phyloP scores from a whole-genome alignment of 2,113 vertebrate genomes.

The Myrmecobius fasciatus region DNA sequence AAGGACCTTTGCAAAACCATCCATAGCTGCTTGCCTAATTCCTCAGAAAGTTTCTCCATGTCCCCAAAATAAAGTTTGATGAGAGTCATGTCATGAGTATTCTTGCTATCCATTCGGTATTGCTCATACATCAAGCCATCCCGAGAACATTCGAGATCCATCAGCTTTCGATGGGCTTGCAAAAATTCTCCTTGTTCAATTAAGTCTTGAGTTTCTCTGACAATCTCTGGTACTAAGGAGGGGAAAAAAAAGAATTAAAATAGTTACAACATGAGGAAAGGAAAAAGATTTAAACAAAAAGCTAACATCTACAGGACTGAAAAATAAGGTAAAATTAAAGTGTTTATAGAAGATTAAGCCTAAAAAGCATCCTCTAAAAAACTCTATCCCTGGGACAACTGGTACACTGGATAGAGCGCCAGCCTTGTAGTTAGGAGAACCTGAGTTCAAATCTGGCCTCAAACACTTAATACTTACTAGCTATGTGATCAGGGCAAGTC shows the following conservation, averaged over 20 bases:
- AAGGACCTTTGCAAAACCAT: slow-evolving; percentile 95
- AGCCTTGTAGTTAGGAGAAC: no score
- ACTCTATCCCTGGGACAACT: no score
- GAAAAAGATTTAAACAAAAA: background rate
- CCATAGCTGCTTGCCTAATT: slow-evolving; percentile 96
- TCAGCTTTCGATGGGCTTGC: slow-evolving; percentile 94
- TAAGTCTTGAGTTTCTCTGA: slow-evolving; percentile 91
- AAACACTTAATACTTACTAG: no score
- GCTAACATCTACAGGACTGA: background rate
- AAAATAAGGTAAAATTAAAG: background rate
- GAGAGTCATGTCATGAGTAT: slow-evolving; percentile 94
- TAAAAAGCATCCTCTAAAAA: background rate
- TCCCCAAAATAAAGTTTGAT: slow-evolving; percentile 94
- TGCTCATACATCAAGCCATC: slow-evolving; percentile 98
- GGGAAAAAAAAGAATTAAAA: background rate
- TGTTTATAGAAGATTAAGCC: background rate
- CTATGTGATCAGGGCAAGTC: no score
- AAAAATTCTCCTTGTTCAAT: slow-evolving; percentile 93
- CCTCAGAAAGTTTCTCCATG: slow-evolving; percentile 93
- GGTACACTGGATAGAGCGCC: no score
- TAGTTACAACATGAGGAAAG: background rate
- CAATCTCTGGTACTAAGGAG: slow-evolving; percentile 94
- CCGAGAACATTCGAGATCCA: slow-evolving; percentile 96
- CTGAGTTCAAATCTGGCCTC: no score
- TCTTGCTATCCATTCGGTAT: slow-evolving; percentile 96